Conservation (phyloP, 2,888 invertebrate genomes). For the Pandemis cinnamomeana region DNA sequence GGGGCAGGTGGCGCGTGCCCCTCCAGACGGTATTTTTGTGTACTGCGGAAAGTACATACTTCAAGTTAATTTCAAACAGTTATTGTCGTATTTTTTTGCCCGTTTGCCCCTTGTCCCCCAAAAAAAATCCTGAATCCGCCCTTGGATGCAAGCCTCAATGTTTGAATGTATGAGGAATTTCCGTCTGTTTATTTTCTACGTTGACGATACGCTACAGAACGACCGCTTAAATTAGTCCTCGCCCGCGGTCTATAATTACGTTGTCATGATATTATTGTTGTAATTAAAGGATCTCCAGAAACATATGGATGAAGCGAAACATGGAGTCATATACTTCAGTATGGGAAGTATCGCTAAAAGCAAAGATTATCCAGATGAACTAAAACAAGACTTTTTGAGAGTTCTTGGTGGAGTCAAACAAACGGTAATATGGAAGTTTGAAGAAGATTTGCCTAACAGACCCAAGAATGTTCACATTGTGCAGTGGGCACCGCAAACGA, state of each 20-base stretch:
- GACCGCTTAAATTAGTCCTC: too few relatives aligned
- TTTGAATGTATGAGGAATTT: too few relatives aligned
- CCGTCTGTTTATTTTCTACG: too few relatives aligned
- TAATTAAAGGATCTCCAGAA: conserved; percentile 60
- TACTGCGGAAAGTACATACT: too few relatives aligned
- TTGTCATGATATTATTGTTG: not conserved
- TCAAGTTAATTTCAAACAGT: too few relatives aligned
- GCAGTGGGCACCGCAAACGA: conserved; percentile 65
- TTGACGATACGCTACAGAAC: not conserved
- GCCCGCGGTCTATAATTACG: not conserved
- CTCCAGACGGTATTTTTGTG: too few relatives aligned
- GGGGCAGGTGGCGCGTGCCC: too few relatives aligned
- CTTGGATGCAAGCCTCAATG: too few relatives aligned
- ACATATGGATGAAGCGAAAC: conserved; percentile 62
- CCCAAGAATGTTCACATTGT: conserved; percentile 60
- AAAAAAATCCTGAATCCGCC: too few relatives aligned
- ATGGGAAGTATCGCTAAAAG: conserved; percentile 71
- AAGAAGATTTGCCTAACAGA: conserved; percentile 50
- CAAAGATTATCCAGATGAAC: conserved; percentile 58
- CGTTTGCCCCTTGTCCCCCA: too few relatives aligned
- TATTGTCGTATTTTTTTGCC: too few relatives aligned
- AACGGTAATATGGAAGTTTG: conserved; percentile 70
- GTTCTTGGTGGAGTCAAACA: conserved; percentile 69
- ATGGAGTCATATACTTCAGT: conserved; percentile 77
- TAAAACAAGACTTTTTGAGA: conserved; percentile 57